Conservation (phyloP, 2,797 vertebrate genomes). For the Pipistrellus kuhlii region DNA sequence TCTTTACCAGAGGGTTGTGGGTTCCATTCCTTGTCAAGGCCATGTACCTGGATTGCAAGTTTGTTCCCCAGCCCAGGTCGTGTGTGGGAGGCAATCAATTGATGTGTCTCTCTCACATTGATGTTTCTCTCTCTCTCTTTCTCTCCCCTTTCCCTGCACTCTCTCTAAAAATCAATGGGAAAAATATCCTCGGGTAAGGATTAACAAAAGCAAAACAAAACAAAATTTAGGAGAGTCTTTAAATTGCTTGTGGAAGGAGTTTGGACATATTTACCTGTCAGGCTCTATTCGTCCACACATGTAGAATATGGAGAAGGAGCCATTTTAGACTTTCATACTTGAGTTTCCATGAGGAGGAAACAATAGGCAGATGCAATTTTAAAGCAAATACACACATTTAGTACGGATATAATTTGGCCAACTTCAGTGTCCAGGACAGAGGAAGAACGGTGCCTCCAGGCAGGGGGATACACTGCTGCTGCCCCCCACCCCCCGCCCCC, state of each 20-base stretch:
- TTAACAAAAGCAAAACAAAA: too few species aligned
- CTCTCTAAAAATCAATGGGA: too few species aligned
- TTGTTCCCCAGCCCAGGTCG: too few species aligned
- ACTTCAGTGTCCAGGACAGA: not conserved
- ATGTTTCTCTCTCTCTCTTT: too few species aligned
- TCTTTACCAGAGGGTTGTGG: too few species aligned
- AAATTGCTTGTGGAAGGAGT: not conserved
- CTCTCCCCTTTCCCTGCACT: too few species aligned
- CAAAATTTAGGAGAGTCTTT: not conserved
- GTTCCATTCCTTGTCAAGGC: too few species aligned
- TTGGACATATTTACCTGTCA: not conserved
- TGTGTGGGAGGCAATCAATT: too few species aligned
- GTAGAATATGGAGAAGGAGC: not conserved
- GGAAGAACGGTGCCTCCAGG: accelerated
- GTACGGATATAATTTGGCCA: not conserved
- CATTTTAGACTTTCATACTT: not conserved
- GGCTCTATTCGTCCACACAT: not conserved
- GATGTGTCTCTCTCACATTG: too few species aligned
- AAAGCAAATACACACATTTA: not conserved
- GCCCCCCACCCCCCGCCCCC: accelerated
- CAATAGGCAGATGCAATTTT: not conserved
- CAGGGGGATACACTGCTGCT: not conserved
- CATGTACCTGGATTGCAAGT: too few species aligned
- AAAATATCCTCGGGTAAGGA: too few species aligned
- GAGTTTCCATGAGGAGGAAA: not conserved